Base-by-base conservation (phyloP, 2,888 invertebrate genomes). In the Hypomecis punctinalis region DNA sequence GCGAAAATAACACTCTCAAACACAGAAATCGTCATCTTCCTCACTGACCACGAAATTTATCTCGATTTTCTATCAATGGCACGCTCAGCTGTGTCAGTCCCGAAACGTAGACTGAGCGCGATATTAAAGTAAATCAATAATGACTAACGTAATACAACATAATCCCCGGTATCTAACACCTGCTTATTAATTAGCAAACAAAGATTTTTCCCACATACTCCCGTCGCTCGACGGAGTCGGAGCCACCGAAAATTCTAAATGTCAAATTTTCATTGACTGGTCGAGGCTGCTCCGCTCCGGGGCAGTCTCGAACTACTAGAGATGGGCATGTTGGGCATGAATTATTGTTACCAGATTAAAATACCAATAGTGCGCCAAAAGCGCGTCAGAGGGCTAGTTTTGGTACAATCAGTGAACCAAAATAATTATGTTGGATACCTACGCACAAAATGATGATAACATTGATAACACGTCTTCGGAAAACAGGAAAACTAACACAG, bases 1-100 rank as follows among this genome's bases (percentile, higher is more conserved):
- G 80, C 86, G 80, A 79, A 86, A 84, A 85, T 82, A 86, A 79
- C 87, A 89, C 86, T 80, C 77, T 74, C 80, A 79, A 85, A 84
- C 81, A 85, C 85, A 86, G 80, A 84, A 57, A 42, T 54, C 83
- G 81, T 89, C 92, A 91, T 91, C 85, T 87, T 91, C 83, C 83
- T 81, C 80, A 78, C 79, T 70, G 72, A 73, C 73, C 84, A 84
- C 84, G 83, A 83, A 85, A 81, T 78, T 2, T 85, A 83, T 82
- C 81, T 81, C 77, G 75, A 81, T 82, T 81, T 85, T 79, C 79
- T 85, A 81, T 79, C 79, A 84, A 82, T 78, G 79, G 75, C 78
- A 82, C 79, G 81, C 78, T 82, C 76, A 71, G 75, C 73, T 71
- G 63, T 68, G 49, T 55, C 49, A 35, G 57, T 52, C 61, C 60